Evolutionary conservation across 2,113 vertebrate genomes (phyloP), one percentile per base, ranked within the genome.

Genomic region (Hippocampus mohnikei): DNA sequence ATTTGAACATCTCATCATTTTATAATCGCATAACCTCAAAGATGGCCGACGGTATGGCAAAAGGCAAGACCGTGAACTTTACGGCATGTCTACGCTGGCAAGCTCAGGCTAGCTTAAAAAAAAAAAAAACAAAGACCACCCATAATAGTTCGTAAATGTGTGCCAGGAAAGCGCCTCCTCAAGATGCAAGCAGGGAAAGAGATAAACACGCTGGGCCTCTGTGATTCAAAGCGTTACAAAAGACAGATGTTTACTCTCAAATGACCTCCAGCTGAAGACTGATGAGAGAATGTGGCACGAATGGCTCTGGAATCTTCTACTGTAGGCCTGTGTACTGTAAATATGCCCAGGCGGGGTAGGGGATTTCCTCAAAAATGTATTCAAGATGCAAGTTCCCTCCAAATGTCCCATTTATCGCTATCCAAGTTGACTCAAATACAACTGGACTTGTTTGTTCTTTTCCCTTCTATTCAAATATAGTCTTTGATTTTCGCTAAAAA

Each of bases 141-240:
- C 88, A 88, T 71, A 65, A 81, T 73, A 73, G 56, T 81, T 67
- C 67, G 37, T 73, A 71, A 69, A 73, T 52, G 29, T 59, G 68
- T 83, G 85, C 84, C 85, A 90, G 90, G 84, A 89, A 90, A 88
- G 87, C 77, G 83, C 88, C 82, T 85, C 71, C 67, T 81, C 53
- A 29, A 29, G 74, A 83, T 84, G 85, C 73, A 82, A 87, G 83
- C 62, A 66, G 78, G 80, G 71, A 66, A 81, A 78, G 81, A 71
- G 76, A 81, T 89, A 88, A 90, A 89, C 87, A 88, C 79, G 78
- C 75, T 70, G 72, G 66, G 74, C 70, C 72, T 77, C 77, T 60
- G 78, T 82, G 81, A 73, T 79, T 85, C 81, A 85, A 84, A 70
- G 71, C 76, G 67, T 86, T 83, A 85, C 81, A 83, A 70, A 76